phyloP scores from a whole-genome alignment of 1,140 invertebrate genomes.

The Uloborus diversus region DNA sequence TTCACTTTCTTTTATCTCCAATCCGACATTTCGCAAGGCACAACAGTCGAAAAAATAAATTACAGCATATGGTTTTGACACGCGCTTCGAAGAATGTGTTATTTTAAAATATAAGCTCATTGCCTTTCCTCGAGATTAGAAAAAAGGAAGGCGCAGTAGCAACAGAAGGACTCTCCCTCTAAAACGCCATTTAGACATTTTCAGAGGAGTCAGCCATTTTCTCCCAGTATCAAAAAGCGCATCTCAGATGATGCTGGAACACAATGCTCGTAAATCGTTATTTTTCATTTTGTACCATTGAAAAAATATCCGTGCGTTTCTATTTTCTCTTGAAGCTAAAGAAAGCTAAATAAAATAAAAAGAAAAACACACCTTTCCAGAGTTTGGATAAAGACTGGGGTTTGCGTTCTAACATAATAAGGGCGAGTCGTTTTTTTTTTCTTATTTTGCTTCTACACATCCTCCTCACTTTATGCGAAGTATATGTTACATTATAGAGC shows the following conservation, averaged over 20 bases:
- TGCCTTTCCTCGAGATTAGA: background rate
- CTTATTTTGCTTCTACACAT: background rate
- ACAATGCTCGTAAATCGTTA: constrained; percentile 24
- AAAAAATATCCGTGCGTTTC: constrained; percentile 16
- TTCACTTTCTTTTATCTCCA: too few species aligned
- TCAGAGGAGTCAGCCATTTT: background rate
- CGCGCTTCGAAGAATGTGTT: too few species aligned
- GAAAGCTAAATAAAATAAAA: background rate
- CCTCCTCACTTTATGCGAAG: background rate
- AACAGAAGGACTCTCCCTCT: background rate
- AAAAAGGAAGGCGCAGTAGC: constrained; percentile 2
- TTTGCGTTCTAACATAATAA: constrained; percentile 27
- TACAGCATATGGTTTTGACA: too few species aligned
- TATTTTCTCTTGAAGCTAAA: background rate
- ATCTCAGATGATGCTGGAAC: background rate
- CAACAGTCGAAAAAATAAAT: too few species aligned
- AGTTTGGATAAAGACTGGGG: constrained; percentile 4
- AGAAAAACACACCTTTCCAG: constrained; percentile 4
- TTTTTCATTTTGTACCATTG: constrained; percentile 17
- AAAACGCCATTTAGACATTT: background rate
- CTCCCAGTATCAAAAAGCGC: constrained; percentile 2
- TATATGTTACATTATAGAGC: constrained; percentile 8
- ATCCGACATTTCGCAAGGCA: too few species aligned
- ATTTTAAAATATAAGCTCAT: too few species aligned
- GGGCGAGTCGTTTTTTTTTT: background rate